Evolutionary conservation across 2,113 vertebrate genomes (phyloP), one percentile per base, ranked within the genome.

Genomic region (Lucifuga dentata): DNA sequence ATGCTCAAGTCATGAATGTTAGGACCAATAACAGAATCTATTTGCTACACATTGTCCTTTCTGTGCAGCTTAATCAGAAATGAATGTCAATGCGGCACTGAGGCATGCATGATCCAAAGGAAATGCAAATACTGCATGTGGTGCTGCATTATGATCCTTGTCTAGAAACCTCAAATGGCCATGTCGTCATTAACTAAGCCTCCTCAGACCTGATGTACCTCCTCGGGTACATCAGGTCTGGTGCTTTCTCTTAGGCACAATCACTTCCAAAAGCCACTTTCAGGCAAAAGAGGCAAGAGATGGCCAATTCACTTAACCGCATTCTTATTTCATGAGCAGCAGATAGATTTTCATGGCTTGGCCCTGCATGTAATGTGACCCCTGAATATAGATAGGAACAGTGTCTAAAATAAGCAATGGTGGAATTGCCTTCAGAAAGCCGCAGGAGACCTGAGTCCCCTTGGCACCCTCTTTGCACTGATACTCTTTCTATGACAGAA

Each of bases 281-380:
- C 66, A 81, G 79, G 66, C 41, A 80, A 81, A 80, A 78, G 24
- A 83, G 36, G 40, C 55, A 70, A 64, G 73, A 80, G 72, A 35
- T 68, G 23, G 36, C 67, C 67, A 67, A 70, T 85, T 80, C 78
- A 83, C 81, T 77, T 75, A 74, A 77, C 73, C 64, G 64, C 73
- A 68, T 86, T 86, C 73, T 83, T 89, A 80, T 91, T 89, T 85
- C 68, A 80, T 65, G 86, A 91, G 88, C 53, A 44, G 52, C 11
- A 36, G 80, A 80, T 82, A 62, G 83, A 15, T 57, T 88, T 86
- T 89, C 89, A 70, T 76, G 58, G 62, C 70, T 78, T 6, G 36
- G 48, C 45, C 73, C 67, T 81, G 53, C 69, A 84, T 86, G 83
- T 89, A 88, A 89, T 84, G 78, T 84, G 81, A 86, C 82, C 86